Evolutionary conservation across 2,113 vertebrate genomes (phyloP).

Genomic region (Orientallactaga bullata): DNA sequence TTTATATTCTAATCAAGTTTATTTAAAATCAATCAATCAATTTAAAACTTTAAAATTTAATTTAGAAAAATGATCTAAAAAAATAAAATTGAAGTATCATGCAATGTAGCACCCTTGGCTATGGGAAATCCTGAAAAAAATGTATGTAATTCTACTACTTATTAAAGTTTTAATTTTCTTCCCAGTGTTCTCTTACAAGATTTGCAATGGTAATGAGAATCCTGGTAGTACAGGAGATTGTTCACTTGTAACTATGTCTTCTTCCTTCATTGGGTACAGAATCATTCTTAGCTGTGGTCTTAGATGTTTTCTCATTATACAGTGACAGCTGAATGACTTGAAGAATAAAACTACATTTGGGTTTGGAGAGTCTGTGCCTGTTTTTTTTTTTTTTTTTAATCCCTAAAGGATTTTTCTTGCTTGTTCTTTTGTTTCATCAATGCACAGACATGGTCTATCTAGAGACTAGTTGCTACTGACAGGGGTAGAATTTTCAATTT

Average conservation of each 20-base stretch:
- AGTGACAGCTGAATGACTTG: neutral
- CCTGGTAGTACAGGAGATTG: neutral
- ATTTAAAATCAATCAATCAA: neutral
- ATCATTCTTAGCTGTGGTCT: neutral
- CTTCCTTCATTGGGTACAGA: neutral
- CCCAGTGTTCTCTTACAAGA: neutral
- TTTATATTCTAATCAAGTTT: neutral
- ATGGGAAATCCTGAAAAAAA: neutral
- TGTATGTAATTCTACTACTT: neutral
- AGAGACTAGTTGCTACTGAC: slow-evolving; percentile 1
- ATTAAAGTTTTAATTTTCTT: slow-evolving; percentile 1
- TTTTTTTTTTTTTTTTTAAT: slow-evolving; percentile 30
- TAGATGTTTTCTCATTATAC: slow-evolving; percentile 21
- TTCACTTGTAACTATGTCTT: slow-evolving; percentile 30
- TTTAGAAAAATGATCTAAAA: neutral
- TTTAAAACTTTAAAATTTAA: neutral
- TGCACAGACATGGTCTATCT: neutral
- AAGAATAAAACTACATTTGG: neutral
- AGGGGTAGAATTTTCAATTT: slow-evolving; percentile 17
- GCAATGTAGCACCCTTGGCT: neutral
- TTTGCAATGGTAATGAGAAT: neutral
- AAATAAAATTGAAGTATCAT: slow-evolving; percentile 20
- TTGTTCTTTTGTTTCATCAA: slow-evolving; percentile 32
- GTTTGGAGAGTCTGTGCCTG: neutral
- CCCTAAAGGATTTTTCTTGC: neutral